Evolutionary conservation across 2,888 invertebrate genomes (phyloP), one percentile per base, ranked within the genome.

Genomic region (Folsomia manolachei): DNA sequence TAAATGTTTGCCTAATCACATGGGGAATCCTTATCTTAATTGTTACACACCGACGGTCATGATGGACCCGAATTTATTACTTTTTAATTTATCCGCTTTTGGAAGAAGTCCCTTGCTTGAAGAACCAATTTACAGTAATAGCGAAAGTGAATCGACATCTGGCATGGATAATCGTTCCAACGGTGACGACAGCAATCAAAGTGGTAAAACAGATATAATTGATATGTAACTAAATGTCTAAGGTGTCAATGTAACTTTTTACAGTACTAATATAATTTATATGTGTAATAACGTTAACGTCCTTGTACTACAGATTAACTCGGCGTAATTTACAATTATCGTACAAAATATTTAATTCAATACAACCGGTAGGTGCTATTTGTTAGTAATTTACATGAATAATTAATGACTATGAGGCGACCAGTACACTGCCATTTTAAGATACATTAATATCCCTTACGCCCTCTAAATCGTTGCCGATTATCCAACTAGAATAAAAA

Each of bases 361-460:
- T 62, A 21, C n/a, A n/a, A n/a, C n/a, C n/a, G n/a, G n/a, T n/a
- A n/a, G n/a, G n/a, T n/a, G n/a, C n/a, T n/a, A n/a, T n/a, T n/a
- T n/a, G n/a, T n/a, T n/a, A n/a, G n/a, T n/a, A n/a, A n/a, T n/a
- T n/a, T n/a, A n/a, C n/a, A n/a, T n/a, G n/a, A n/a, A n/a, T n/a
- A n/a, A n/a, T n/a, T n/a, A n/a, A n/a, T n/a, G n/a, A n/a, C n/a
- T n/a, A n/a, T n/a, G n/a, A n/a, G n/a, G n/a, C n/a, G n/a, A n/a
- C n/a, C n/a, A n/a, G n/a, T n/a, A n/a, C n/a, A n/a, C n/a, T n/a
- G n/a, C n/a, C n/a, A n/a, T n/a, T n/a, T n/a, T n/a, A n/a, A n/a
- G n/a, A n/a, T n/a, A n/a, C n/a, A 2, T 68, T 70, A 75, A 26
- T 75, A 75, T n/a, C 75, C 75, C 39, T 75, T 75, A 19, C 67